Conservation (phyloP, 2,888 invertebrate species). For the Drosophila fulvimacula region DNA sequence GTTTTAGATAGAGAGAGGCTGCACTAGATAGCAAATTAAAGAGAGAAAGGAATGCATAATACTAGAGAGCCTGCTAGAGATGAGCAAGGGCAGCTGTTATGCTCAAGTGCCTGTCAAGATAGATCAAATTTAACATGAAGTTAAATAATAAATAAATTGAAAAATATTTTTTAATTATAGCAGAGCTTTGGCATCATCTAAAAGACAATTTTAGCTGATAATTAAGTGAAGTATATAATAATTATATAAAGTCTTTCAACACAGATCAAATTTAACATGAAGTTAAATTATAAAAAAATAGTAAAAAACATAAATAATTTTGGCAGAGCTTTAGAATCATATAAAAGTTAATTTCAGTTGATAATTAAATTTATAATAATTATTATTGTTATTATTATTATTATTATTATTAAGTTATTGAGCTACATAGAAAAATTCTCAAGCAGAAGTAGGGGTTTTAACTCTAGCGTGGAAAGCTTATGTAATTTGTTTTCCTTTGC, state of each 20-base stretch:
- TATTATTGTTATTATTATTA: no score
- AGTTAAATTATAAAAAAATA: neutral
- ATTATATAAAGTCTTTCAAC: neutral
- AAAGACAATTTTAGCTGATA: neutral
- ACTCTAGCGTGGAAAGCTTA: neutral
- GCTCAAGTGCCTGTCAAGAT: neutral
- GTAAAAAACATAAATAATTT: no score
- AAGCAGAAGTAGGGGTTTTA: neutral
- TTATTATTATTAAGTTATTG: neutral
- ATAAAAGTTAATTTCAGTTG: neutral
- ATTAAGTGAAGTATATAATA: neutral
- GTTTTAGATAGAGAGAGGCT: conserved; percentile 17
- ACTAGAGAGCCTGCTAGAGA: conserved; percentile 20
- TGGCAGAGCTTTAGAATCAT: no score
- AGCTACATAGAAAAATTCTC: neutral
- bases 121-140: neutral
- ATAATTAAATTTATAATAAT: neutral
- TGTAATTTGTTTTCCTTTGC: no score
- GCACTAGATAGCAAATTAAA: conserved; percentile 6
- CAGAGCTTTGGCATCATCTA: no score
- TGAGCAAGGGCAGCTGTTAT: conserved; percentile 9
- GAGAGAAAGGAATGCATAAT: conserved; percentile 8
- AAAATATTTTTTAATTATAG: no score
- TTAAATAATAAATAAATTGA: neutral
- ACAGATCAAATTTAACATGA: neutral